Base-by-base conservation (phyloP, 2,888 invertebrate species). In the Agrilus cyanescens region DNA sequence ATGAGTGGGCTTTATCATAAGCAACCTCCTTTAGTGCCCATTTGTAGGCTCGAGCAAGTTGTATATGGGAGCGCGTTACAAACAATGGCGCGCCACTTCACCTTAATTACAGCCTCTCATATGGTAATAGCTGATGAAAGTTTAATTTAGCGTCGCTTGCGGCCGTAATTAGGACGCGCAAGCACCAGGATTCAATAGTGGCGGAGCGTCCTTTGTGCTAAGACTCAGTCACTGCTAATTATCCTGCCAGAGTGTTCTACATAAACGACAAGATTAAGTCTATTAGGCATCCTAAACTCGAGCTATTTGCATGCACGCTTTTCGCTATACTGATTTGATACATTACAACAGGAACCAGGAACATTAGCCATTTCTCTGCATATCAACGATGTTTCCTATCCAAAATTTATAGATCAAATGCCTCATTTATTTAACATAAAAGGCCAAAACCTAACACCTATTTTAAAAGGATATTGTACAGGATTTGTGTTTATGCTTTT, bases 261-360 rank as follows among this genome's bases (percentile, higher is more conserved):
- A 64, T 65, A 63, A 65, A 63, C 65, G 65, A 67, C 65, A 65
- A 66, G 67, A 67, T 67, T 66, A 67, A 64, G 59, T 62, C 67
- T 66, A 67, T 66, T 67, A 66, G 66, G 65, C 64, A 57, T 62
- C 57, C 62, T 60, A 64, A 25, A 64, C 64, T 63, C 62, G 58
- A 56, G 61, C 64, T 66, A 67, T 67, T 67, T 67, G 67, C 67
- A 66, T 67, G 55, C 48, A 52, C 53, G 52, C 54, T 4, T 10
- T 25, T 25, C 25, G 10, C 25, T 10, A 25, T 25, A 25, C 25
- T 25, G 25, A 25, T 25, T 25, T 25, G 25, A 25, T 25, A 10
- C 25, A 25, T 10, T 10, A 25, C 25, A 25, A 25, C 25, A 25
- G 10, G 25, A 25, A 25, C 25, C 25, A 25, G 10, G 25, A 25